phyloP scores from a whole-genome alignment of 2,888 invertebrate genomes.

The Diplolepis rosae region DNA sequence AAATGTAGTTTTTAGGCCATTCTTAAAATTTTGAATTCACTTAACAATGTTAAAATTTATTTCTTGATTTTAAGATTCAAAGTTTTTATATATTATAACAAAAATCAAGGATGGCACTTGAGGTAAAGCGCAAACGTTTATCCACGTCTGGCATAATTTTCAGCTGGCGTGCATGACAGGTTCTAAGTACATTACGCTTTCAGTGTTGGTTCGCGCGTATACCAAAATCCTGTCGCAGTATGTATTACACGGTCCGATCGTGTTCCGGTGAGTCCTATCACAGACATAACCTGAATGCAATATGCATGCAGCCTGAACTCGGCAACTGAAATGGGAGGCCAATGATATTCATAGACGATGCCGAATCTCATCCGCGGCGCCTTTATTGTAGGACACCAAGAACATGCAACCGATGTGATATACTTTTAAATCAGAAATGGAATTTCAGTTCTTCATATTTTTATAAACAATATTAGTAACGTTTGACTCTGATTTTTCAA shows the following conservation, averaged over 20 bases:
- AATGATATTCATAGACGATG: constrained; percentile 33
- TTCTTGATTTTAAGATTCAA: no score
- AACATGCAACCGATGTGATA: background rate
- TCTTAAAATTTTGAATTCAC: no score
- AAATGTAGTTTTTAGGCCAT: no score
- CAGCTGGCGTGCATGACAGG: constrained; percentile 20
- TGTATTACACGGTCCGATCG: constrained; percentile 57
- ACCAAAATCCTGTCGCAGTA: constrained; percentile 53
- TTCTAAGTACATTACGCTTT: constrained; percentile 42
- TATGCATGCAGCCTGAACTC: constrained; percentile 53
- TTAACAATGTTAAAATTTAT: no score
- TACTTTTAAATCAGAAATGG: no score
- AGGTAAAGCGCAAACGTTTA: constrained; percentile 17
- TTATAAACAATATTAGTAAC: no score
- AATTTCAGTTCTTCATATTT: no score
- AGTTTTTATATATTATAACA: no score
- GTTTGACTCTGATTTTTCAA: no score
- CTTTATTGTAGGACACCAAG: constrained; percentile 8
- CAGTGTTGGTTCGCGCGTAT: constrained; percentile 44
- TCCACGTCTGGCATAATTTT: constrained; percentile 18
- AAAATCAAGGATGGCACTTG: background rate
- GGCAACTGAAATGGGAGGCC: constrained; percentile 33
- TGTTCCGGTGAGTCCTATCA: constrained; percentile 54
- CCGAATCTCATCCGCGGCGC: constrained; percentile 13
- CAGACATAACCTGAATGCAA: constrained; percentile 55